phyloP scores from a whole-genome alignment of 2,797 vertebrate species.

The Erethizon dorsatum region DNA sequence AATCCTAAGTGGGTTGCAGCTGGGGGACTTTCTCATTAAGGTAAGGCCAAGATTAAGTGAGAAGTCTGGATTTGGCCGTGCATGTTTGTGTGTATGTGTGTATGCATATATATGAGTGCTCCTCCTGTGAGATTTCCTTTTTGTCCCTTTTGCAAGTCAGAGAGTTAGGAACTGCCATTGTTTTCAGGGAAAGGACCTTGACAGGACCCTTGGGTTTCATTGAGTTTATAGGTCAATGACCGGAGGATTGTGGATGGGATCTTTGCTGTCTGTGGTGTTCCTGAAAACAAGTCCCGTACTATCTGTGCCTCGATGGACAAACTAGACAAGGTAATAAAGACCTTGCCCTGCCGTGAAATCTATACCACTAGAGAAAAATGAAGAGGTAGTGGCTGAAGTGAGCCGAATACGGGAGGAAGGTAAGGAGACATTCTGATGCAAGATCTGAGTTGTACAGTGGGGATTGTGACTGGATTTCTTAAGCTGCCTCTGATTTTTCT shows the following conservation, averaged over 20 bases:
- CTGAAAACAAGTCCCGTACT: constrained; percentile 94
- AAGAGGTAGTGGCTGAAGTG: constrained; percentile 46
- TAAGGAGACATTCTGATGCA: constrained; percentile 34
- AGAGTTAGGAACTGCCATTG: constrained; percentile 20
- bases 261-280: constrained; percentile 96
- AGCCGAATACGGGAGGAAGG: neutral
- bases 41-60: constrained; percentile 86
- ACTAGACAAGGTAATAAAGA: constrained; percentile 95
- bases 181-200: constrained; percentile 59
- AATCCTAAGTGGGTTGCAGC: constrained; percentile 94
- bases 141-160: constrained; percentile 43
- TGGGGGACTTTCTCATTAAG: constrained; percentile 96
- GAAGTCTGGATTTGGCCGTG: constrained; percentile 21
- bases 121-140: constrained; percentile 56
- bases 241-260: constrained; percentile 96
- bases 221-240: constrained; percentile 94
- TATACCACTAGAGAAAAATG: constrained; percentile 32
- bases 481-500: constrained; percentile 54
- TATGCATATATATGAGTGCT: neutral
- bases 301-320: constrained; percentile 97
- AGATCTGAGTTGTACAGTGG: constrained; percentile 35
- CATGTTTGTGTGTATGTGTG: neutral
- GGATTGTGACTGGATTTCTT: constrained; percentile 47
- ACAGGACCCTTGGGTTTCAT: constrained; percentile 30
- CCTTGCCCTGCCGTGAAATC: neutral